Conservation (phyloP, 2,888 invertebrate species). For the Isotomurus palustris region DNA sequence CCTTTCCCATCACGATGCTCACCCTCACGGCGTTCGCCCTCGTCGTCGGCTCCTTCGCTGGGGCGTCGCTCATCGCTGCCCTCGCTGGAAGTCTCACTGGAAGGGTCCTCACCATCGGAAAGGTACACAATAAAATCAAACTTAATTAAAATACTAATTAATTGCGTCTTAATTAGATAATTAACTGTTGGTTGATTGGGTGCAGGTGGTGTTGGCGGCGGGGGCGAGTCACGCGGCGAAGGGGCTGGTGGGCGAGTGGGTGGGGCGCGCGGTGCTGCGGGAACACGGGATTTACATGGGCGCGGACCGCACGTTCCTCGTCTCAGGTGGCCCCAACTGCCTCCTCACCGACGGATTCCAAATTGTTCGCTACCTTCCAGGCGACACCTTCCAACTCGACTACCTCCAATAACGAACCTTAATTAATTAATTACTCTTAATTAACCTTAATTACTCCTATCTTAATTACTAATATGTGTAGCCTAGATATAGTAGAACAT, state of each 20-base stretch:
- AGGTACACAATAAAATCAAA: no score
- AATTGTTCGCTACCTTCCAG: constrained; percentile 8
- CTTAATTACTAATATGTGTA: neutral
- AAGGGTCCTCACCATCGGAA: constrained; percentile 6
- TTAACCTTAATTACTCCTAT: no score
- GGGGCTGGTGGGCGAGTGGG: constrained; percentile 1
- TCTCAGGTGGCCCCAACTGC: constrained; percentile 29
- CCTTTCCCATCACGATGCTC: constrained; percentile 34
- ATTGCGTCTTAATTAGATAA: no score
- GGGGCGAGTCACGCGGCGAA: constrained; percentile 4
- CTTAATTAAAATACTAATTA: no score
- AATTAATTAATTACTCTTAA: no score
- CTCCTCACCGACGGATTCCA: constrained; percentile 12
- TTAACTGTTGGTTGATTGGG: no score
- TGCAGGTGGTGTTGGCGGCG: neutral
- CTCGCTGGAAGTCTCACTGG: constrained; percentile 3
- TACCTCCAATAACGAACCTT: constrained; percentile 9
- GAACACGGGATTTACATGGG: constrained; percentile 30
- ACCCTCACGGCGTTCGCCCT: constrained; percentile 23
- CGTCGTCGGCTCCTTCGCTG: neutral
- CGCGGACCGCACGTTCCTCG: constrained; percentile 22
- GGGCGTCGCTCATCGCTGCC: neutral
- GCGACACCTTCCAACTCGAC: constrained; percentile 13
- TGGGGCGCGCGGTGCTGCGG: neutral
- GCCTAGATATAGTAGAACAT: neutral